A percentile compares a stretch with the other conserved stretches of the same genome.
These are phyloP conservation scores for Peromyscus attwateri DNA, from an alignment of 2,797 vertebrate genomes.

Conservation along the genomic window DNA sequence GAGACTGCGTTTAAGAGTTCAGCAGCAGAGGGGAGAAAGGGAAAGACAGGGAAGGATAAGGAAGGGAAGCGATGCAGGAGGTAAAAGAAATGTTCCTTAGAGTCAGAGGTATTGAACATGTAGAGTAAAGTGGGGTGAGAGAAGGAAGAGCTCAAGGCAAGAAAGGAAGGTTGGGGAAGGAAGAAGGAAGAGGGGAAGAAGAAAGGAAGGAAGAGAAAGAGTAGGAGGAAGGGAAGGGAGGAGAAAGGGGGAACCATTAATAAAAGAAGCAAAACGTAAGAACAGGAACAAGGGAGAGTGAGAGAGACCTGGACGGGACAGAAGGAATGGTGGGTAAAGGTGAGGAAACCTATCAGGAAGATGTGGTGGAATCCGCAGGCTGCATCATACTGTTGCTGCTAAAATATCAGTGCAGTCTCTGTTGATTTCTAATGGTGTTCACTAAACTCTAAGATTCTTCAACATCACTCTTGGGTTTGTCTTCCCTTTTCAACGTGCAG, in stretches of 20 bases:
- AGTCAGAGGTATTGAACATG: not conserved
- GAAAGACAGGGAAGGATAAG: conserved; percentile 75
- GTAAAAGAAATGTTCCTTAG: not conserved
- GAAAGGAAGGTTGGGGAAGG: conserved; percentile 85
- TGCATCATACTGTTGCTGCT: conserved; percentile 94
- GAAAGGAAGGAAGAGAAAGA: conserved; percentile 81
- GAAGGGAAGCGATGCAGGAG: not conserved
- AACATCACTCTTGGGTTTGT: conserved; percentile 86
- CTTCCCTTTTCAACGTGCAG: conserved; percentile 88
- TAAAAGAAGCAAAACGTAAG: not conserved
- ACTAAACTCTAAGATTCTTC: conserved; percentile 92
- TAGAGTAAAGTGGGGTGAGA: conserved; percentile 82
- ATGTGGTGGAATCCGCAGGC: conserved; percentile 90
- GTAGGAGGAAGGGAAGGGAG: conserved; percentile 82
- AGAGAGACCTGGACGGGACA: not conserved
- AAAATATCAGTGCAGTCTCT: conserved; percentile 92
- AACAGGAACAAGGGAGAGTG: conserved; percentile 36
- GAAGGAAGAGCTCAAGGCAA: conserved; percentile 76
- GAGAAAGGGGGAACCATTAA: conserved; percentile 38
- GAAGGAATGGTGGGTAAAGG: conserved; percentile 83
- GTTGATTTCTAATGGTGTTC: conserved; percentile 86
- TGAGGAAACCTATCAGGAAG: conserved; percentile 89
- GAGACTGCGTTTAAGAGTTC: conserved; percentile 91
- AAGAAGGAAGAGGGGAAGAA: conserved; percentile 83
- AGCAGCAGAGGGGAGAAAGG: conserved; percentile 88